A percentile compares a stretch with the other conserved stretches of the same genome.
Evolutionary conservation across 2,797 vertebrate genomes (phyloP).

Genomic region (Lacerta bilineata): DNA sequence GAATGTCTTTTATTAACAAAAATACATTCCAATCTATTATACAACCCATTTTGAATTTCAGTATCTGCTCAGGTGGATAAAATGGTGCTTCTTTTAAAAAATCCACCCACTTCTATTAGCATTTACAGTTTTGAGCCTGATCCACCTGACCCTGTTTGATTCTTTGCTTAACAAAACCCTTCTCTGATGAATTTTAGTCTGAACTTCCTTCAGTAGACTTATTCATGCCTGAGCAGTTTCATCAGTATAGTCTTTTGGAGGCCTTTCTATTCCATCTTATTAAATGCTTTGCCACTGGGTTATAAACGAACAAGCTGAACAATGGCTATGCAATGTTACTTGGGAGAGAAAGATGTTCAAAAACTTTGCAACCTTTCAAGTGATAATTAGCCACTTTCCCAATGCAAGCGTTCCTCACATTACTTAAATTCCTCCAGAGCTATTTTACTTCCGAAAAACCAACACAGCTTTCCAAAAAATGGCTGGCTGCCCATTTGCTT

Average conservation of each 20-base stretch:
- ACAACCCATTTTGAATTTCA: background rate
- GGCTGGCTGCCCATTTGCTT: conserved; percentile 13
- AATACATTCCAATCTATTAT: conserved; percentile 5
- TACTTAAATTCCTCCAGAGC: conserved; percentile 35
- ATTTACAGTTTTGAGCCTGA: background rate
- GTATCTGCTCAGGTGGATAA: background rate
- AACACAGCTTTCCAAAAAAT: background rate
- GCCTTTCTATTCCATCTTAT: conserved; percentile 22
- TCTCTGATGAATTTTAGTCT: conserved; percentile 2
- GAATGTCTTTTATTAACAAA: conserved; percentile 7
- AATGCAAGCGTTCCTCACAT: conserved; percentile 23
- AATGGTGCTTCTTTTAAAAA: background rate
- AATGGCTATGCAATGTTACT: conserved; percentile 14
- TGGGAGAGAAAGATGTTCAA: conserved; percentile 13
- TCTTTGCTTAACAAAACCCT: conserved; percentile 14
- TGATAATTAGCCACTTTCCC: conserved; percentile 36
- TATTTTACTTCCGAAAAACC: conserved; percentile 33
- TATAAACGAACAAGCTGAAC: conserved; percentile 21
- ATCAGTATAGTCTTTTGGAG: background rate
- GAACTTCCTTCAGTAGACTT: conserved; percentile 6
- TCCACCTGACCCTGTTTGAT: background rate
- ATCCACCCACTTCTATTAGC: background rate
- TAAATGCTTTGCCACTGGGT: conserved; percentile 8
- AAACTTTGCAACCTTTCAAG: conserved; percentile 26
- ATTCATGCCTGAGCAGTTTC: conserved; percentile 15